These are phyloP conservation scores for Garra rufa DNA, from an alignment of 2,113 vertebrate genomes.

Conservation along the genomic window DNA sequence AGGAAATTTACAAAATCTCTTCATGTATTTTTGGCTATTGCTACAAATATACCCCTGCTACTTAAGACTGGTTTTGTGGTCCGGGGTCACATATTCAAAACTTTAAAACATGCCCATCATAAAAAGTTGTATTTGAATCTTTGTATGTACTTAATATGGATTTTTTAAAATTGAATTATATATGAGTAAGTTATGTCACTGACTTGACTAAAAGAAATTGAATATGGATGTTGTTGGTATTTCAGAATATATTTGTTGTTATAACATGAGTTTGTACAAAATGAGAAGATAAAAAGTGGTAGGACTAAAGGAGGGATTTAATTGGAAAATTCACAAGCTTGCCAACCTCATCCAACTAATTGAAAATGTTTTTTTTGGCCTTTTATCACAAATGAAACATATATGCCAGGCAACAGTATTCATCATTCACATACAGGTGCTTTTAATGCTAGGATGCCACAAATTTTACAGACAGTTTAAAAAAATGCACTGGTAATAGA, in stretches of 20 bases:
- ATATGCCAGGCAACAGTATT: not conserved
- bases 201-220: no score
- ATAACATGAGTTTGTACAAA: not conserved
- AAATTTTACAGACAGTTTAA: not conserved
- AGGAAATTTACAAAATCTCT: no score
- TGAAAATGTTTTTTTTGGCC: not conserved
- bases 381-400: not conserved
- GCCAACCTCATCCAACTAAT: not conserved
- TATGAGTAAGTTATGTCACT: no score
- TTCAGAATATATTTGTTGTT: not conserved
- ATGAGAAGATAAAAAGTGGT: not conserved
- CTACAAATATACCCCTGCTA: no score
- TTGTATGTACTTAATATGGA: no score
- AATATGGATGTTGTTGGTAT: no score
- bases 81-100: no score
- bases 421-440: not conserved
- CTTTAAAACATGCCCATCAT: no score
- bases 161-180: no score
- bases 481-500: not conserved
- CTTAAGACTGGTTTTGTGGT: no score
- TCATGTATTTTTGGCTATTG: no score
- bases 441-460: not conserved
- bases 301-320: not conserved
- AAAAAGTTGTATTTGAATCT: no score
- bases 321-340: conserved; percentile 27